These are phyloP conservation scores for Rhopalosiphum nymphaeae DNA, from an alignment of 2,888 invertebrate species.

Conservation along the genomic window DNA sequence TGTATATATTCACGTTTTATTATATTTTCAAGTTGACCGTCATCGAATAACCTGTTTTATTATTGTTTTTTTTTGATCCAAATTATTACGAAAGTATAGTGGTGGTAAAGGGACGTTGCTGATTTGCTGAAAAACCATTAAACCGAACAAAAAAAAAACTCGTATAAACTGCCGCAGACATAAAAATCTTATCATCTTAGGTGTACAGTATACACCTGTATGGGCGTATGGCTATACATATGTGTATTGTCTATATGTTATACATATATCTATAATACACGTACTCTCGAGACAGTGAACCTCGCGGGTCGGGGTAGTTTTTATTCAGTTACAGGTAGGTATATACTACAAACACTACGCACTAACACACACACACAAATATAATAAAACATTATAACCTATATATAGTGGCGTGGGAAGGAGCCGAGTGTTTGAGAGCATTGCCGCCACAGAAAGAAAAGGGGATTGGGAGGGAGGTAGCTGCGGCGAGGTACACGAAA, in stretches of 20 bases:
- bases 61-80: constrained; percentile 39
- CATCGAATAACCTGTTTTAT: constrained; percentile 54
- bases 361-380: background rate
- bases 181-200: constrained; percentile 28
- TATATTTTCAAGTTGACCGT: constrained; percentile 49
- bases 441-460: background rate
- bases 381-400: background rate
- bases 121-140: constrained; percentile 58
- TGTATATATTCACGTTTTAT: background rate
- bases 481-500: background rate
- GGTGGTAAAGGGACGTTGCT: constrained; percentile 8
- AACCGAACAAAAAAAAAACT: constrained; percentile 31
- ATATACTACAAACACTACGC: background rate
- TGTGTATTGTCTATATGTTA: background rate
- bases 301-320: background rate
- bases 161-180: background rate
- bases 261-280: background rate
- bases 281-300: background rate
- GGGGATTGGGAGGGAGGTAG: background rate
- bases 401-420: background rate
- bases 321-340: background rate
- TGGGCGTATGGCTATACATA: background rate
- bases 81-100: background rate
- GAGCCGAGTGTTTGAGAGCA: background rate
- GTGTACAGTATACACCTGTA: background rate